Evolutionary conservation across 2,888 invertebrate genomes (phyloP).

Genomic region (Drosophila lutescens): DNA sequence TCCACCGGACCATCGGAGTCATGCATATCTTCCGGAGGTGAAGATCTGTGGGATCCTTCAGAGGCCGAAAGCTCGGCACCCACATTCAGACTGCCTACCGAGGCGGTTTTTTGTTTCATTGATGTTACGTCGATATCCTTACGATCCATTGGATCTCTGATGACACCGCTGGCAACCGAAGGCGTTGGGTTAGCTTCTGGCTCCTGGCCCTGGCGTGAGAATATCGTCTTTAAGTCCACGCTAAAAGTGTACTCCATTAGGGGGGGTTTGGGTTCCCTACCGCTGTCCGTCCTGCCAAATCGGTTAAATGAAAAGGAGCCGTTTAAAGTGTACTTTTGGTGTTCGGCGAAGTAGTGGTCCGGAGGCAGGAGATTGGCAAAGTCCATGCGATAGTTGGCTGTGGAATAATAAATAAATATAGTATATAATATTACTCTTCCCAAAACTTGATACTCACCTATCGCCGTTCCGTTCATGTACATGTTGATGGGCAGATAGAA

Average conservation of each 20-base stretch:
- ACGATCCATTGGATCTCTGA: constrained; percentile 15
- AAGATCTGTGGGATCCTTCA: constrained; percentile 22
- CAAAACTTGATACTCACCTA: constrained; percentile 72
- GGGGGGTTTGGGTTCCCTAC: constrained; percentile 62
- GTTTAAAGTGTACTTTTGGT: constrained; percentile 30
- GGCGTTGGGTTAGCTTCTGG: not conserved
- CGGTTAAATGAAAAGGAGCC: constrained; percentile 70
- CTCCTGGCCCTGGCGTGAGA: constrained; percentile 32
- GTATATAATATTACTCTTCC: not conserved
- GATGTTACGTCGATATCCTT: not conserved
- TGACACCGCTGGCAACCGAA: constrained; percentile 2
- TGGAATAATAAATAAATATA: not conserved
- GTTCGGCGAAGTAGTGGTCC: constrained; percentile 60
- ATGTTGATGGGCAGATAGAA: constrained; percentile 85
- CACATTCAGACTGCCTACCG: constrained; percentile 50
- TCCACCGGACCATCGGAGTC: not conserved
- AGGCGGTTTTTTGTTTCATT: not conserved
- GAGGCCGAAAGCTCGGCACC: constrained; percentile 59
- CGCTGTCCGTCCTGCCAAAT: constrained; percentile 53
- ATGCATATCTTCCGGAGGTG: not conserved
- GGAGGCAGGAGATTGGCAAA: constrained; percentile 69
- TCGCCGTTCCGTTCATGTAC: constrained; percentile 81
- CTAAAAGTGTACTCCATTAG: constrained; percentile 73
- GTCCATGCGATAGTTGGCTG: constrained; percentile 76
- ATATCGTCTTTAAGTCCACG: constrained; percentile 60